Conservation (phyloP, 2,113 vertebrate genomes). For the Megaleporinus macrocephalus region DNA sequence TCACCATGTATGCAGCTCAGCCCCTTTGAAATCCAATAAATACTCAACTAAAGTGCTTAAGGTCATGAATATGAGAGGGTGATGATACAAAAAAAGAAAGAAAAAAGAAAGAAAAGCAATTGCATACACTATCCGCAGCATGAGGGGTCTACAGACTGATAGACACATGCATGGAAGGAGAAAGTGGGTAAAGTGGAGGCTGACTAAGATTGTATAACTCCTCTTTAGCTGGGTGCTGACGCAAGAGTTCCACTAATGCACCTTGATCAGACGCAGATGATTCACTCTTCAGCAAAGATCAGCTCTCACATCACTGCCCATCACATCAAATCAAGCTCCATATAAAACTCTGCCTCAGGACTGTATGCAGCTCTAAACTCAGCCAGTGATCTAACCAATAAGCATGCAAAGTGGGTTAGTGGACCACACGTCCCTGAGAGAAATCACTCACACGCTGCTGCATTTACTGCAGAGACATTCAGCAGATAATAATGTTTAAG, state of each 20-base stretch:
- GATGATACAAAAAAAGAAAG: not conserved
- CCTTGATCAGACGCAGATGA: conserved; percentile 7
- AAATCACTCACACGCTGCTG: not conserved
- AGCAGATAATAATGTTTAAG: not conserved
- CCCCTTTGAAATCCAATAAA: not conserved
- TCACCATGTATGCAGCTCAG: not conserved
- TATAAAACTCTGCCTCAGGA: not conserved
- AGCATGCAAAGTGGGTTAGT: conserved; percentile 28
- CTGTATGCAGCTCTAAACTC: not conserved
- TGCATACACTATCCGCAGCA: too few relatives aligned
- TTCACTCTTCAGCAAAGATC: not conserved
- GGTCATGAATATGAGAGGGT: not conserved
- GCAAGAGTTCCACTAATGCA: not conserved
- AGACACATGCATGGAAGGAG: not conserved
- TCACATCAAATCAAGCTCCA: not conserved
- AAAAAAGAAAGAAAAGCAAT: not conserved
- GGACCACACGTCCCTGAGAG: conserved; percentile 21
- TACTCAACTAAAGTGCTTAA: not conserved
- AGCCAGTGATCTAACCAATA: not conserved
- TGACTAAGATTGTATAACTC: conserved; percentile 12
- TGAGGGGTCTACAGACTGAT: too few relatives aligned
- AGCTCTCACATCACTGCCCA: not conserved
- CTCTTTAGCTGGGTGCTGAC: conserved; percentile 5
- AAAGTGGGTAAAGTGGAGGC: not conserved
- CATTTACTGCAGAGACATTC: not conserved